Evolutionary conservation across 2,888 invertebrate genomes (phyloP).

Genomic region (Tachina lurida): DNA sequence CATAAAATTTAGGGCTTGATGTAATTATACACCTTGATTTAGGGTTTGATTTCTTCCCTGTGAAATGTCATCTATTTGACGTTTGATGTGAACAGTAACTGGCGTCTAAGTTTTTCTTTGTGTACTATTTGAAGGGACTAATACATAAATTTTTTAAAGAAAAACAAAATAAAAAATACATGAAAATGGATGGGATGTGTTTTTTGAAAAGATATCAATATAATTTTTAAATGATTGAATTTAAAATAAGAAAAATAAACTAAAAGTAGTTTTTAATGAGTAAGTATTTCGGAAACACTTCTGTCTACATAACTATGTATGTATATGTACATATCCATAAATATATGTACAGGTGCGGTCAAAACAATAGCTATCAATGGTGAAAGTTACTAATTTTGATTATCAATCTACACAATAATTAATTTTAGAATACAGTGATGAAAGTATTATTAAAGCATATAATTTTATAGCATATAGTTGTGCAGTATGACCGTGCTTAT

Average conservation of each 20-base stretch:
- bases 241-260: neutral
- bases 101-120: conserved; percentile 63
- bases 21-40: too few species aligned
- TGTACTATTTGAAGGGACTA: conserved; percentile 60
- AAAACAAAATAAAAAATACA: conserved; percentile 42
- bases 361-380: conserved; percentile 64
- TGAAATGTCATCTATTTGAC: conserved; percentile 51
- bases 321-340: conserved; percentile 11
- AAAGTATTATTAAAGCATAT: neutral
- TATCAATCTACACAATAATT: neutral
- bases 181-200: conserved; percentile 51
- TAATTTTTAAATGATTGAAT: conserved; percentile 20
- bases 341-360: conserved; percentile 68
- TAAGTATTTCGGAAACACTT: conserved; percentile 37
- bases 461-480: neutral
- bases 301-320: conserved; percentile 14
- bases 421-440: neutral
- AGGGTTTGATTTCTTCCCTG: neutral
- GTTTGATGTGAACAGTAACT: conserved; percentile 60
- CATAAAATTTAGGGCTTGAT: too few species aligned
- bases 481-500: neutral
- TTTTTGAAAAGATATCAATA: conserved; percentile 33
- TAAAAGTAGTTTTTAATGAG: conserved; percentile 39
- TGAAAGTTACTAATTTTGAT: conserved; percentile 55
- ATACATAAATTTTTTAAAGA: conserved; percentile 61